Conservation (phyloP, 1,140 invertebrate species). For the Lepidostoma basale region DNA sequence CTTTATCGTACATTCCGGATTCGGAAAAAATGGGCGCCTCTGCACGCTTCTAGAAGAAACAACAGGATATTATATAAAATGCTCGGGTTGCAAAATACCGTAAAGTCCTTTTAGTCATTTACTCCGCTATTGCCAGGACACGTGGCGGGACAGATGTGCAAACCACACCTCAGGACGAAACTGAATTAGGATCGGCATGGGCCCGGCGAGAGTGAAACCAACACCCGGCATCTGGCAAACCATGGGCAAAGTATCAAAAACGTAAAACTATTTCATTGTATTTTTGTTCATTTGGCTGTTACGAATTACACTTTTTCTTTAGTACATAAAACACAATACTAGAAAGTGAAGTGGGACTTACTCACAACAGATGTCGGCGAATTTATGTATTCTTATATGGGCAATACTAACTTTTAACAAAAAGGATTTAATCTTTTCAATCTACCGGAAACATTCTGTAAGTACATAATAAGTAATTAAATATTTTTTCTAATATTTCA, state of each 20-base stretch:
- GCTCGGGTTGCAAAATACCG: conserved; percentile 7
- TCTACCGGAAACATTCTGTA: too few relatives aligned
- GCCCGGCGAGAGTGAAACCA: too few relatives aligned
- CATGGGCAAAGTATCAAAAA: neutral
- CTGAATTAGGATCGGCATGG: conserved; percentile 11
- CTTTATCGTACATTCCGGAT: neutral
- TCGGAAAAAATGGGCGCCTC: neutral
- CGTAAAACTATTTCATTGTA: neutral
- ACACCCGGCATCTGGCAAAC: too few relatives aligned
- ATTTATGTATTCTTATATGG: too few relatives aligned
- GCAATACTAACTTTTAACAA: too few relatives aligned
- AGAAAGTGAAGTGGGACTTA: neutral
- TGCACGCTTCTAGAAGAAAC: too few relatives aligned
- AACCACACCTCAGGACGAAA: conserved; percentile 7
- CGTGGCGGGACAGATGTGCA: conserved; percentile 21
- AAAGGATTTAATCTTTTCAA: too few relatives aligned
- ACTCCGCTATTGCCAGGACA: conserved; percentile 4
- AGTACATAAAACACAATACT: neutral
- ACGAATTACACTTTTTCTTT: neutral
- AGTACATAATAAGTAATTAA: too few relatives aligned
- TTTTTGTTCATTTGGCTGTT: neutral
- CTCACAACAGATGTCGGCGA: too few relatives aligned
- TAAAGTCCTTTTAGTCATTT: conserved; percentile 17
- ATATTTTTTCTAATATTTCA: too few relatives aligned
- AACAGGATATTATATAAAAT: conserved; percentile 31